Base-by-base conservation (phyloP, 2,888 invertebrate genomes). In the Eristalis arbustorum region DNA sequence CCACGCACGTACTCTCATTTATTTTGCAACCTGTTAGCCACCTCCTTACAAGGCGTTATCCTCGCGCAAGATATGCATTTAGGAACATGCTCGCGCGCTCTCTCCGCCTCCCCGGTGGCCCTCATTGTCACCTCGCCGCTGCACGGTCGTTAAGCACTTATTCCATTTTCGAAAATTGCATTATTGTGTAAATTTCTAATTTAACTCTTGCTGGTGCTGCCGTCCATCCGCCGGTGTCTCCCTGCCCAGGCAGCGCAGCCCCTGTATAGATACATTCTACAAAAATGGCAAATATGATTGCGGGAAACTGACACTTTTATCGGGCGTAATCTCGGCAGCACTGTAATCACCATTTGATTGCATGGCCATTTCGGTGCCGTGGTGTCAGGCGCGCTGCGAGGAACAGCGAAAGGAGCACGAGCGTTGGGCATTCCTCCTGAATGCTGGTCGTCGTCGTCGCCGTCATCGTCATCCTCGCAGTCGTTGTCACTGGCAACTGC, bases 151-250 rank as follows among this genome's bases (percentile, higher is more conserved):
- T 90, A 90, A 90, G 89, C 90, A 90, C 90, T 90, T 90, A 90
- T 90, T 89, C 90, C 90, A 90, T 90, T 90, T 90, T 89, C 89
- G 89, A 90, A 89, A 89, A 90, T 89, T 89, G 89, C 84, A 64
- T 74, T 76, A 83, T 87, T 87, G 87, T 83, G 87, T 83, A 87
- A 87, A 83, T 87, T 83, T 87, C 87, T 87, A 87, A 87, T 87
- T 87, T 87, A 87, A 78, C 87, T 72, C 76, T 56, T 18, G 49
- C 49, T 18, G 18, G n/a, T n/a, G 42, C 18, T 18, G 8, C 49
- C 42, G 14, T 14, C 18, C 49, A 18, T 49, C 49, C 18, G 5
- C 18, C 49, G 49, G 49, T 8, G 18, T 25, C 3, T n/a, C 2
- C 4, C n/a, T 10, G n/a, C 11, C 59, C 66, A 14, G 31, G 49